Conservation (phyloP, 2,113 vertebrate species). For the Pelecanoides urinatrix region DNA sequence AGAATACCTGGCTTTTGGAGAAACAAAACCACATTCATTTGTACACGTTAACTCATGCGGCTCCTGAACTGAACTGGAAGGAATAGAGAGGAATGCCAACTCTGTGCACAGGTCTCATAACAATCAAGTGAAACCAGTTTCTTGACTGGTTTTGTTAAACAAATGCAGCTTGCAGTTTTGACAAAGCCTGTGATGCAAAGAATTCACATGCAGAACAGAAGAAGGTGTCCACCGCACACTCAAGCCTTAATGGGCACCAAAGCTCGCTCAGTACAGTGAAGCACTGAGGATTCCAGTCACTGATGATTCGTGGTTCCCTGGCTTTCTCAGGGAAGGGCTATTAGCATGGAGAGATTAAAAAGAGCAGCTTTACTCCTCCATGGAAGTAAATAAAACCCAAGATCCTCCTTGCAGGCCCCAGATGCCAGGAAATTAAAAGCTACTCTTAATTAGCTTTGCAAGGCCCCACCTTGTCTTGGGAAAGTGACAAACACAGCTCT, state of each 20-base stretch:
- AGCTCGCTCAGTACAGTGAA: neutral
- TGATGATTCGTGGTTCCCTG: fast-evolving
- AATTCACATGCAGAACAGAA: neutral
- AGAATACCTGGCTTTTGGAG: neutral
- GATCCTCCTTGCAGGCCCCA: neutral
- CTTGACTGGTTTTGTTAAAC: conserved; percentile 27
- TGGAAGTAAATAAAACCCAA: neutral
- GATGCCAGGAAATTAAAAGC: conserved; percentile 44
- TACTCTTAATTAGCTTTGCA: conserved; percentile 28
- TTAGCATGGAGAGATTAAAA: neutral
- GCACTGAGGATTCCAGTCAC: fast-evolving
- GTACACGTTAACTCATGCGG: neutral
- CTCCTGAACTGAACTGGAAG: neutral
- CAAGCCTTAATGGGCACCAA: neutral
- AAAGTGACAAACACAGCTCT: neutral
- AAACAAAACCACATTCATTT: neutral
- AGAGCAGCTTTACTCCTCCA: neutral
- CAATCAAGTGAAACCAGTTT: conserved; percentile 34
- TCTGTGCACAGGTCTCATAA: neutral
- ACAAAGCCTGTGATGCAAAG: neutral
- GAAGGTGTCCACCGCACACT: neutral
- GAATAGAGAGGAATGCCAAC: fast-evolving
- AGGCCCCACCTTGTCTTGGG: conserved; percentile 15
- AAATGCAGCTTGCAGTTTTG: neutral
- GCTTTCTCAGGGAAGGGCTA: neutral